These are phyloP conservation scores for silkworm (Bombyx mori) DNA, from an alignment of 1,140 invertebrate genomes.

Conservation along the genomic window DNA sequence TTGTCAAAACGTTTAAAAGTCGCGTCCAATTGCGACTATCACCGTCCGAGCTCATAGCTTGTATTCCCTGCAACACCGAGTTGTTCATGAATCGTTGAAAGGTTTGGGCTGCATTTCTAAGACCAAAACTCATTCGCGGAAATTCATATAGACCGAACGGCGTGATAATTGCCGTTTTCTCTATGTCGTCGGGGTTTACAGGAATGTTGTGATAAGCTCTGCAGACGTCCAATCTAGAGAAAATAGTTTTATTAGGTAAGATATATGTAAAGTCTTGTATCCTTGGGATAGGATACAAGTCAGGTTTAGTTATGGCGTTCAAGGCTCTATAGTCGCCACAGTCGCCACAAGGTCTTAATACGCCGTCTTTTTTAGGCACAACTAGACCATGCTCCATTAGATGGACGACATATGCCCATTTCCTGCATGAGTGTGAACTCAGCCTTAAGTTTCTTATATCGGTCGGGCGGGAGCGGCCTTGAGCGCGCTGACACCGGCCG, in stretches of 20 bases:
- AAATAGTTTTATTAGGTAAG: too few species aligned
- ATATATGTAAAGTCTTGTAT: too few species aligned
- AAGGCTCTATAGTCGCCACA: slow-evolving; percentile 13
- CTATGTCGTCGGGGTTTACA: slow-evolving; percentile 3
- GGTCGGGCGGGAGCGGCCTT: too few species aligned
- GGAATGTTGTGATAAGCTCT: slow-evolving; percentile 8
- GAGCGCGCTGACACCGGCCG: slow-evolving; percentile 1
- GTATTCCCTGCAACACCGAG: too few species aligned
- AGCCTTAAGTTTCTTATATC: too few species aligned
- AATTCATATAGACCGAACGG: neutral
- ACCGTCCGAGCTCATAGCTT: neutral
- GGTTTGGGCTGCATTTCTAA: slow-evolving; percentile 1
- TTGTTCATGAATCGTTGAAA: slow-evolving; percentile 1
- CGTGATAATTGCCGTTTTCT: neutral
- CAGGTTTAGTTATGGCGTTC: slow-evolving; percentile 12
- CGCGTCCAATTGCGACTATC: too few species aligned
- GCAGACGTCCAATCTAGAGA: neutral
- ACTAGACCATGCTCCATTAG: slow-evolving; percentile 14
- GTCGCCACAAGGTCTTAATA: slow-evolving; percentile 12
- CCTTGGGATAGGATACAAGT: slow-evolving; percentile 7
- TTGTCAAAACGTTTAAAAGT: too few species aligned
- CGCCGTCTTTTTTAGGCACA: slow-evolving; percentile 12
- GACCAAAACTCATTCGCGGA: neutral
- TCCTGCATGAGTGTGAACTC: too few species aligned
- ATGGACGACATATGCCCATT: too few species aligned